Evolutionary conservation across 2,113 vertebrate genomes (phyloP).

Genomic region (Hippocampus comes): DNA sequence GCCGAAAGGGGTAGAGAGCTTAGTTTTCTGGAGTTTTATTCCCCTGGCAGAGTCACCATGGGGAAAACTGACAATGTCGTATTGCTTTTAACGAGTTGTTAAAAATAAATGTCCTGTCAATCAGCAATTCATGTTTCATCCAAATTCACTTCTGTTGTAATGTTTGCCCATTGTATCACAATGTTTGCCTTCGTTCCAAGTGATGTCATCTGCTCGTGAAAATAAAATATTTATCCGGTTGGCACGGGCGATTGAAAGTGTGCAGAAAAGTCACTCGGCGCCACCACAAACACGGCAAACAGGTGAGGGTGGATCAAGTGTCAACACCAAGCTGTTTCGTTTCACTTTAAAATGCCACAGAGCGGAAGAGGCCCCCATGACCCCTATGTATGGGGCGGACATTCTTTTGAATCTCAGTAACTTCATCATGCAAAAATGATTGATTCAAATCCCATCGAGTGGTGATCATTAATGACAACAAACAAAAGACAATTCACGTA

Average conservation of each 20-base stretch:
- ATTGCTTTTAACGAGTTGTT: not conserved
- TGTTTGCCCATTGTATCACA: not conserved
- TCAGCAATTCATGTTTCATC: not conserved
- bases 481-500: not conserved
- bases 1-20: too few relatives aligned
- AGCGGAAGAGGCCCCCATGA: not conserved
- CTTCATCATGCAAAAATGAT: not conserved
- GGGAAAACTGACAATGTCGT: not conserved
- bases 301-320: not conserved
- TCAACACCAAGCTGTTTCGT: not conserved
- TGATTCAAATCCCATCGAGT: not conserved
- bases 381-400: not conserved
- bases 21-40: too few relatives aligned
- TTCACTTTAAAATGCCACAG: not conserved
- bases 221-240: not conserved
- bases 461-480: not conserved
- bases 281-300: slow-evolving; percentile 8
- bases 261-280: slow-evolving; percentile 1
- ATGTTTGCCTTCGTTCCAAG: not conserved
- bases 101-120: not conserved
- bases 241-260: not conserved
- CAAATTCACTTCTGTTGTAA: not conserved
- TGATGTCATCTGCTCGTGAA: not conserved
- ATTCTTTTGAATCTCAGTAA: not conserved
- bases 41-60: too few relatives aligned